Conservation (phyloP, 2,888 invertebrate genomes). For the Allygus modestus region DNA sequence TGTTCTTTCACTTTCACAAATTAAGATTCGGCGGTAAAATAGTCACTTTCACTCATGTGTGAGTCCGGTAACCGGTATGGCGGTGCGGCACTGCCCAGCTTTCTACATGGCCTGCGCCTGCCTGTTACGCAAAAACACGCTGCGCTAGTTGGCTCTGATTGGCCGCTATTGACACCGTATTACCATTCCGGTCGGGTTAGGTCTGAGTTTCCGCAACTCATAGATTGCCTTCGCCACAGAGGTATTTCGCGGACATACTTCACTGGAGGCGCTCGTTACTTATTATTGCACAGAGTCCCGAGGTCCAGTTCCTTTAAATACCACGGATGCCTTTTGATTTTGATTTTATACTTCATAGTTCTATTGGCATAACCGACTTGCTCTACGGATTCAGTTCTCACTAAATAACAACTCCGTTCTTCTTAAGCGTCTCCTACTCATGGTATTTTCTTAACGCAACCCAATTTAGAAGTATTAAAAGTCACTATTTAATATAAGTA, state of each 20-base stretch:
- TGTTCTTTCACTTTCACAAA: conserved; percentile 44
- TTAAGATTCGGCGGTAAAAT: conserved; percentile 40
- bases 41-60: conserved; percentile 52
- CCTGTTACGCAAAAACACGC: conserved; percentile 48
- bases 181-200: conserved; percentile 34
- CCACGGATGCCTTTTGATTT: too few species aligned
- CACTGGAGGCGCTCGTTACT: neutral
- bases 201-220: conserved; percentile 22
- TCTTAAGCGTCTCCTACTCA: too few species aligned
- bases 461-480: too few species aligned
- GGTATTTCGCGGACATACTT: neutral
- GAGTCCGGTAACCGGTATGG: conserved; percentile 33
- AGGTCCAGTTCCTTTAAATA: too few species aligned
- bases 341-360: too few species aligned
- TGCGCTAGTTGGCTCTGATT: conserved; percentile 41
- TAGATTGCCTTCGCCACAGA: neutral
- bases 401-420: too few species aligned
- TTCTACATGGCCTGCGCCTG: conserved; percentile 17
- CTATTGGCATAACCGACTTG: too few species aligned
- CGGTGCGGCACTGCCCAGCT: conserved; percentile 13
- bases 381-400: too few species aligned
- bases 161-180: conserved; percentile 36
- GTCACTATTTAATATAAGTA: too few species aligned
- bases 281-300: too few species aligned
- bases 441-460: too few species aligned